A percentile compares a stretch with the other conserved stretches of the same genome.
Conservation (phyloP, 1,140 invertebrate species). For the Daktulosphaira vitifoliae region DNA sequence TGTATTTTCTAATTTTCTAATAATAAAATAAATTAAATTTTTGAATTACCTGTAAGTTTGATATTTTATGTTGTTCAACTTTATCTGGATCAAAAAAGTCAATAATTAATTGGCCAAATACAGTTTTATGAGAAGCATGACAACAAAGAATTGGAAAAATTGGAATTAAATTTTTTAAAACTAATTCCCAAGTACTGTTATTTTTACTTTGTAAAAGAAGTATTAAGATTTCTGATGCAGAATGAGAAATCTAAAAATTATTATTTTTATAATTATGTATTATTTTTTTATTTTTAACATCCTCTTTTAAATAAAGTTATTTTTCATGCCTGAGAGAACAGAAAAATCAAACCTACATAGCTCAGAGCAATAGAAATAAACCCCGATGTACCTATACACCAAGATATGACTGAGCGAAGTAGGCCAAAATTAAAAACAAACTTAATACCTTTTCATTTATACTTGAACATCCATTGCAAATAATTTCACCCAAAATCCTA, state of each 20-base stretch:
- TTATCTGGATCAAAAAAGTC: conserved; percentile 23
- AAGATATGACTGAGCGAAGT: no score
- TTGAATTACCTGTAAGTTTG: conserved; percentile 12
- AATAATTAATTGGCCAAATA: conserved; percentile 2
- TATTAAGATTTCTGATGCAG: conserved; percentile 17
- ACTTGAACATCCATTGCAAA: conserved; percentile 15
- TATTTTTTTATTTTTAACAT: neutral
- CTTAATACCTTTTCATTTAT: neutral
- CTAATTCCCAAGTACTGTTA: neutral
- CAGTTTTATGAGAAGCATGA: neutral
- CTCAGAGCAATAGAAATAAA: no score
- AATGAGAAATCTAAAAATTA: conserved; percentile 10
- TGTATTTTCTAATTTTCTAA: no score
- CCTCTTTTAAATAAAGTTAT: no score
- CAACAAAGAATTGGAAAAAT: neutral
- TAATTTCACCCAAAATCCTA: conserved; percentile 7
- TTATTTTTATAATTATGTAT: neutral
- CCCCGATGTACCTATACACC: no score
- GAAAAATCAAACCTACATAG: no score
- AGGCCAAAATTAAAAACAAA: no score
- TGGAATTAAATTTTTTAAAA: conserved; percentile 8
- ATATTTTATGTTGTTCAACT: neutral
- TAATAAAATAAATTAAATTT: no score
- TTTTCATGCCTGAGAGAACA: no score
- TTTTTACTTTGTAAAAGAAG: neutral